Conservation (phyloP, 2,797 vertebrate species). For the Paguma larvata region DNA sequence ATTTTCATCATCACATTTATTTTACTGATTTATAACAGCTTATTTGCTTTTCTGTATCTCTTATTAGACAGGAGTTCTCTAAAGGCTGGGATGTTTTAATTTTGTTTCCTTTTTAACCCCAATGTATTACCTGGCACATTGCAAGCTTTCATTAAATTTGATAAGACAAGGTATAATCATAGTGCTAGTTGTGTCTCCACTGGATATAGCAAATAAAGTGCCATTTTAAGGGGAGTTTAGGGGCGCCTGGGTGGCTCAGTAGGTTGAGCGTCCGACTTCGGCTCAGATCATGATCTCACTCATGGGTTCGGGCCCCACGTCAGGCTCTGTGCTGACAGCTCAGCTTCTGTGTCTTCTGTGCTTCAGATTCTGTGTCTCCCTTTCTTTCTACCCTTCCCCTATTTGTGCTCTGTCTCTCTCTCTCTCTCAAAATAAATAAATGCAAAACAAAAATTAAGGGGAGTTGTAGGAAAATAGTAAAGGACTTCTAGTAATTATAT, state of each 20-base stretch:
- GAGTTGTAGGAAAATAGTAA: not conserved
- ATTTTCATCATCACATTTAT: not conserved
- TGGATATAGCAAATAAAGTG: not conserved
- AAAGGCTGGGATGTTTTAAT: not conserved
- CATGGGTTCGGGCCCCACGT: no score
- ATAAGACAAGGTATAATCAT: not conserved
- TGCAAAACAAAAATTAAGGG: not conserved
- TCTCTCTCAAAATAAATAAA: no score
- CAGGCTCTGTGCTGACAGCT: no score
- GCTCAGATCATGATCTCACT: no score
- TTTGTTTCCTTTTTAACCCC: not conserved
- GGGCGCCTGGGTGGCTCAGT: no score
- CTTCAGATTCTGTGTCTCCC: no score
- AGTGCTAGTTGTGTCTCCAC: not conserved
- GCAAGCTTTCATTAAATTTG: not conserved
- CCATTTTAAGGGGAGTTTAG: not conserved
- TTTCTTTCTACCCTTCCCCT: no score
- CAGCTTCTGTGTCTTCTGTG: no score
- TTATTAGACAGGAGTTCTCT: not conserved
- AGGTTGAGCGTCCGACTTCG: no score
- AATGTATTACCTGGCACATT: not conserved
- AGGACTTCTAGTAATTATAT: not conserved
- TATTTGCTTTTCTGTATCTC: not conserved
- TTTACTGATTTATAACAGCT: not conserved
- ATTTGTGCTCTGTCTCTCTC: no score